Base-by-base conservation (phyloP, 2,797 vertebrate genomes). In the Pteropus rufus region DNA sequence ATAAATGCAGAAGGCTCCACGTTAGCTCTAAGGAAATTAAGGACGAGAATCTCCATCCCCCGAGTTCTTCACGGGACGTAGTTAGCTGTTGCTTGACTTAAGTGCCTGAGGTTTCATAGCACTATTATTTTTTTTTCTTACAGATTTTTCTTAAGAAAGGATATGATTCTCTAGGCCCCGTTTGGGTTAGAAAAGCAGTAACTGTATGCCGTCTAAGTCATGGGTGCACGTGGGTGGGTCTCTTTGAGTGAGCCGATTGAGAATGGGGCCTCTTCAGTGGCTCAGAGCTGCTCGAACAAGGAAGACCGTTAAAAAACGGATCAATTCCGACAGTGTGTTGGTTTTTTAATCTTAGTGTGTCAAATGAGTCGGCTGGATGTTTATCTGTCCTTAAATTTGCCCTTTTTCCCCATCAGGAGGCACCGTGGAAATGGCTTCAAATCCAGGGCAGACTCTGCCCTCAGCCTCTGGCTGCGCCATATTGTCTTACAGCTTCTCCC, bases 1-100 rank as follows among this genome's bases (percentile, higher is more conserved):
- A 96, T 96, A 96, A 97, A 96, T 94, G 75, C 31, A 64, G 19
- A 70, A 96, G 72, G 41, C 29, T 62, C 95, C 36, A 23, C 36
- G 49, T 77, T 73, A 87, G 54, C 34, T 87, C 2, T 77, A 69
- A 80, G 52, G 56, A 21, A 96, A 94, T 91, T 89, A 31, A 65
- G 65, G 11, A 82, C 36, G 34, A 84, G 89, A 73, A 39, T 60
- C 39, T 75, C 80, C 36, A 11, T 67, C 41, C 19, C 26, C 41
- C 16, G 56, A 90, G 94, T 75, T 96, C 91, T 91, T 91, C 84
- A 90, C 46, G 73, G 95, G 85, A 81, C 87, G 84, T 81, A 90
- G 64, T 75, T 69, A 41, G 52, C 60, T 75, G 56, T 75, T 81
- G 77, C 91, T 91, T 77, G 64, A 24, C 36, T 72, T 60, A 90